Conservation (phyloP, 2,113 vertebrate genomes). For the Myrmecobius fasciatus region DNA sequence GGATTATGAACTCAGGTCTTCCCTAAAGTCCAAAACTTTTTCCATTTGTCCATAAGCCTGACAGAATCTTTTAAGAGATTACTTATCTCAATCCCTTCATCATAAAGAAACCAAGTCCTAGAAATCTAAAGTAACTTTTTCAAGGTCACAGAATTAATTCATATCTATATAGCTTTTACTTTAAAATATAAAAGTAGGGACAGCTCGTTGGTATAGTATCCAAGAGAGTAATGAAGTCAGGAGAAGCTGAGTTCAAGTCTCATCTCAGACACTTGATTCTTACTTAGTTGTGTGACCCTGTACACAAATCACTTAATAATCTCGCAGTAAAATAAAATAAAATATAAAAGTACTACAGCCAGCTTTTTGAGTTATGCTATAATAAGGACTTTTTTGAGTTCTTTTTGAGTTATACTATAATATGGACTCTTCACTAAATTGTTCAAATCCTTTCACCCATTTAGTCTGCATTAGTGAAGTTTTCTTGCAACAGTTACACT, state of each 20-base stretch:
- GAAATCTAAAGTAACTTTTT: not conserved
- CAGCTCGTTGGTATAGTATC: no score
- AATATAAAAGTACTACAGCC: not conserved
- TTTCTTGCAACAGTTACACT: not conserved
- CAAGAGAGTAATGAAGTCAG: no score
- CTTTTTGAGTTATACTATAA: not conserved
- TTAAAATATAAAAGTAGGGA: not conserved
- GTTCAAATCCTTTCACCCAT: not conserved
- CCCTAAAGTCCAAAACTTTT: no score
- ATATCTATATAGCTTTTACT: not conserved
- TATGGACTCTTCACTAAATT: not conserved
- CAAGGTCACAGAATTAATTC: not conserved
- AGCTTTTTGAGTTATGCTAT: not conserved
- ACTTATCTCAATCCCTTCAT: not conserved
- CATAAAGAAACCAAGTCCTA: not conserved
- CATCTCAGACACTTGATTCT: no score
- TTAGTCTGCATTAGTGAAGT: not conserved
- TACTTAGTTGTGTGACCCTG: no score
- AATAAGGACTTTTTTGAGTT: not conserved
- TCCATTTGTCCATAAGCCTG: not conserved
- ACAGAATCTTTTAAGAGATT: not conserved
- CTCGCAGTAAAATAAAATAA: not conserved
- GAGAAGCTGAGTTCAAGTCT: no score
- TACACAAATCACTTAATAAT: no score
- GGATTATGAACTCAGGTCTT: not conserved